Percentiles rank a stretch among this genome's conserved stretches.
These are phyloP conservation scores for Lucilia cuprina DNA, from an alignment of 1,140 invertebrate genomes.

Conservation along the genomic window DNA sequence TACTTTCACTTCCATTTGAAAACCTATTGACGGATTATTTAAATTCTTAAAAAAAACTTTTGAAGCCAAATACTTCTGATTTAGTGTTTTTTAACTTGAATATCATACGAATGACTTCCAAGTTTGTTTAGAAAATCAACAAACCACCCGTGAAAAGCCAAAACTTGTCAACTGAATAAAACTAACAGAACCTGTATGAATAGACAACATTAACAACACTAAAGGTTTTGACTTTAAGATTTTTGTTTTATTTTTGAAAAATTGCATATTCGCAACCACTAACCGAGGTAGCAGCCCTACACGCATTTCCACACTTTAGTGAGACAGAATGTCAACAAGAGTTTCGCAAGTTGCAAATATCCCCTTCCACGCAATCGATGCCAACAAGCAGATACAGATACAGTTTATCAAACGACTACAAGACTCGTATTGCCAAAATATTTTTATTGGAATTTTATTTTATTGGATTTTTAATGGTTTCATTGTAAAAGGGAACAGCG, in stretches of 20 bases:
- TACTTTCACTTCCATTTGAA: too few species aligned
- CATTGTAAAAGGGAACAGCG: conserved; percentile 43
- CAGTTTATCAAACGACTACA: conserved; percentile 17
- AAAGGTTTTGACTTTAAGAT: background rate
- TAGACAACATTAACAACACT: background rate
- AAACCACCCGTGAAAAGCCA: background rate
- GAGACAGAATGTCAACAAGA: conserved; percentile 25
- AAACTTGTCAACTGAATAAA: too few species aligned
- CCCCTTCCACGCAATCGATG: background rate
- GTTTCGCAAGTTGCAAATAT: background rate
- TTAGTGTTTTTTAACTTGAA: background rate
- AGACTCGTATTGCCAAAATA: conserved; percentile 45
- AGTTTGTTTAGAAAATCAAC: background rate
- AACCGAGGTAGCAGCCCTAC: background rate
- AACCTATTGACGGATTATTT: too few species aligned
- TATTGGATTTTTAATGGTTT: conserved; percentile 62
- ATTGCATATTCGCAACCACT: background rate
- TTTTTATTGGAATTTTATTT: conserved; percentile 63
- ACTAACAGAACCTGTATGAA: background rate
- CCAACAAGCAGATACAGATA: background rate
- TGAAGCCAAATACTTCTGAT: background rate
- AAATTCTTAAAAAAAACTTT: too few species aligned
- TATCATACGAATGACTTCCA: background rate
- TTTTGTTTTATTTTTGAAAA: background rate
- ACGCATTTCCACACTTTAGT: conserved; percentile 34